Percentiles rank a stretch among this genome's conserved stretches.
These are phyloP conservation scores for Idaea straminata DNA, from an alignment of 2,888 invertebrate genomes.

Conservation along the genomic window DNA sequence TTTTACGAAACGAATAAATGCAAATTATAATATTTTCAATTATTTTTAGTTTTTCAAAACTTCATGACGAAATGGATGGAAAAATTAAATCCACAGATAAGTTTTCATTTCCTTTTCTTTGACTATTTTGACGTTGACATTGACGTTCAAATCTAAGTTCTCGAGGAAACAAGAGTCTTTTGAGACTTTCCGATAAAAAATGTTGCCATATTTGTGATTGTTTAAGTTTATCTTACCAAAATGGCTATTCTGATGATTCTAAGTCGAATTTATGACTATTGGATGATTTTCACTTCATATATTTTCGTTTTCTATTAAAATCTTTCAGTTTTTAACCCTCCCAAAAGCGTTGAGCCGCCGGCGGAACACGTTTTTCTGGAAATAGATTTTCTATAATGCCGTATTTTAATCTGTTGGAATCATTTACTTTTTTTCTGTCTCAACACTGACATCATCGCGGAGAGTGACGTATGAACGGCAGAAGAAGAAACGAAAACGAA, in stretches of 20 bases:
- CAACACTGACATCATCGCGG: conserved; percentile 50
- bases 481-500: conserved; percentile 76
- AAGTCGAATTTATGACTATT: not conserved
- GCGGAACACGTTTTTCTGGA: not conserved
- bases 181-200: not conserved
- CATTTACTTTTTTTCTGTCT: conserved; percentile 26
- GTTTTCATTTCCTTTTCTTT: not conserved
- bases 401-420: conserved; percentile 5
- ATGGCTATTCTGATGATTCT: not conserved
- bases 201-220: not conserved
- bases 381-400: conserved; percentile 4
- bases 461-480: conserved; percentile 80
- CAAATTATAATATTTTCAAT: too few species aligned
- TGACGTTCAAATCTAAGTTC: not conserved
- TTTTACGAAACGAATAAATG: not conserved
- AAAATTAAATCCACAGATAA: conserved; percentile 4
- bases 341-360: too few species aligned
- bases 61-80: conserved; percentile 1
- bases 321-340: conserved; percentile 6
- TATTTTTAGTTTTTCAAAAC: not conserved
- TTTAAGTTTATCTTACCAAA: not conserved
- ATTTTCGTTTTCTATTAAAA: not conserved
- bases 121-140: not conserved
- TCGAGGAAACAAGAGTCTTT: not conserved
- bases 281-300: not conserved